phyloP scores from a whole-genome alignment of 2,888 invertebrate species.

The Chromoteleia sp. region DNA sequence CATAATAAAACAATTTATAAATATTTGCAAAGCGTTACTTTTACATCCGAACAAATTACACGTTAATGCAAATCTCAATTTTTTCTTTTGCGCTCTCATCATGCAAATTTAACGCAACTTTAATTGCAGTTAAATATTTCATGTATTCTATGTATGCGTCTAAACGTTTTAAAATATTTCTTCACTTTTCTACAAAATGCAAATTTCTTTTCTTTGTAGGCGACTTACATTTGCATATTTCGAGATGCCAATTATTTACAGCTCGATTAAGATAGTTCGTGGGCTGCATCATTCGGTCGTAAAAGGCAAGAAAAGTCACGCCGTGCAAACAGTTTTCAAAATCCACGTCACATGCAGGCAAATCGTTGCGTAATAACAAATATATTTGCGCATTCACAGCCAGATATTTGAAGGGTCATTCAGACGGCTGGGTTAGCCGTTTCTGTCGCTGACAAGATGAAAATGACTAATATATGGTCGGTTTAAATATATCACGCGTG shows the following conservation, averaged over 20 bases:
- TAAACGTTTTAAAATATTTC: background rate
- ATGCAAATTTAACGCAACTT: background rate
- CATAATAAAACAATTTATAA: conserved; percentile 4
- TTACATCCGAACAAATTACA: conserved; percentile 1
- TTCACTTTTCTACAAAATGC: background rate
- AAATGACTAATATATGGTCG: conserved; percentile 62
- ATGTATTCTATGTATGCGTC: no score
- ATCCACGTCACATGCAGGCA: conserved; percentile 50
- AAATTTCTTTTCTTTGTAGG: background rate
- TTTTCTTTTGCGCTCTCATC: conserved; percentile 4
- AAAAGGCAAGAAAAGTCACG: conserved; percentile 54
- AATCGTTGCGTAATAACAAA: conserved; percentile 65
- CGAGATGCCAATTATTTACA: background rate
- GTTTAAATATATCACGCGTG: conserved; percentile 42
- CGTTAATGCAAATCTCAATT: conserved; percentile 2
- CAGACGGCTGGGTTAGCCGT: conserved; percentile 62
- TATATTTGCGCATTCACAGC: conserved; percentile 67
- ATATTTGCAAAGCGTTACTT: background rate
- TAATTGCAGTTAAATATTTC: background rate
- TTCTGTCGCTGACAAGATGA: conserved; percentile 70
- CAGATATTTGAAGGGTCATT: conserved; percentile 70
- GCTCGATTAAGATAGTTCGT: background rate
- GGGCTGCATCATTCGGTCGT: background rate
- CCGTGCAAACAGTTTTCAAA: conserved; percentile 35
- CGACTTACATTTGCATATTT: background rate